Evolutionary conservation across 2,888 invertebrate species (phyloP).

Genomic region (Leucophenga maculata): DNA sequence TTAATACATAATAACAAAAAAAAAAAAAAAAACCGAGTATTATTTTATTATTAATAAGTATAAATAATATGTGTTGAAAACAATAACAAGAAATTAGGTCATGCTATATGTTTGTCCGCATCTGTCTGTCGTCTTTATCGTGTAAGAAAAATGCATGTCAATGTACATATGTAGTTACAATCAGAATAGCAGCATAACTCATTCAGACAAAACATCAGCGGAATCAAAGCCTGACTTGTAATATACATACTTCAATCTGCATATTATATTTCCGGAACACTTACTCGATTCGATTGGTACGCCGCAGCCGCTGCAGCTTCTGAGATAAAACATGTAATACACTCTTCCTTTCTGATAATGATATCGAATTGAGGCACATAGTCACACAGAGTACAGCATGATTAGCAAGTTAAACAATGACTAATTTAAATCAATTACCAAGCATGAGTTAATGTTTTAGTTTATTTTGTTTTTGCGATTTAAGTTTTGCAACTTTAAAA

Average conservation of each 20-base stretch:
- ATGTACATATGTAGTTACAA: slow-evolving; percentile 21
- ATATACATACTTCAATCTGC: slow-evolving; percentile 13
- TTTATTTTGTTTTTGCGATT: not conserved
- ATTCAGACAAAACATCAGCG: not conserved
- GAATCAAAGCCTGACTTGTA: not conserved
- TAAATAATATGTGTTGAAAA: not conserved
- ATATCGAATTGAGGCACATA: not conserved
- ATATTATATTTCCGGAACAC: slow-evolving; percentile 56
- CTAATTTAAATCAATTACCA: too few relatives aligned
- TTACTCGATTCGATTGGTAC: too few relatives aligned
- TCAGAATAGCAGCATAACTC: slow-evolving; percentile 22
- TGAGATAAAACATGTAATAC: slow-evolving; percentile 24
- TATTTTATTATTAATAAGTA: not conserved
- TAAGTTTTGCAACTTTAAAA: not conserved
- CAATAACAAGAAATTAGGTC: slow-evolving; percentile 19
- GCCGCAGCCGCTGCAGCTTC: not conserved
- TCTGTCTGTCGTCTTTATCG: not conserved
- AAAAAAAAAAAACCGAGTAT: not conserved
- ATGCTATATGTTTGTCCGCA: not conserved
- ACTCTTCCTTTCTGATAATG: slow-evolving; percentile 45
- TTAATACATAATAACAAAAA: slow-evolving; percentile 10
- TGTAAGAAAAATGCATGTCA: slow-evolving; percentile 10
- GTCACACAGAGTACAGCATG: too few relatives aligned
- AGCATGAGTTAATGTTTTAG: too few relatives aligned
- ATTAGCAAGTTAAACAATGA: not conserved